Conservation (phyloP, 2,797 vertebrate species). For the Uromys caudimaculatus region DNA sequence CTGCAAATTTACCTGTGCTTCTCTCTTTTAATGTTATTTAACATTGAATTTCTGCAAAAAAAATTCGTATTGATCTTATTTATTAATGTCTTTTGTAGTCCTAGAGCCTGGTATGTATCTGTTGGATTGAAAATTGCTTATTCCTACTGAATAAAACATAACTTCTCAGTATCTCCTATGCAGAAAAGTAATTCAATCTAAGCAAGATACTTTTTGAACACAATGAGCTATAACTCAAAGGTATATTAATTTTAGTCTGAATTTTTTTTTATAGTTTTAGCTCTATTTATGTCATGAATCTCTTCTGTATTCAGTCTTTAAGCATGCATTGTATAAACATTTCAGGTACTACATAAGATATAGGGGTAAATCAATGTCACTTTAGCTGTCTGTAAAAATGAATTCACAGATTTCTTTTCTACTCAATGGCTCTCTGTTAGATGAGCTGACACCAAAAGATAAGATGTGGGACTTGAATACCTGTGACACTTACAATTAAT, state of each 20-base stretch:
- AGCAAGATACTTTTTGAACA: conserved; percentile 57
- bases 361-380: conserved; percentile 72
- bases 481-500: not conserved
- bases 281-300: conserved; percentile 62
- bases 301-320: conserved; percentile 70
- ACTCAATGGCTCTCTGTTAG: not conserved
- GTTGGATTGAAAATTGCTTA: conserved; percentile 34
- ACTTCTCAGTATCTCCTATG: conserved; percentile 40
- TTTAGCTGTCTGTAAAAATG: conserved; percentile 60
- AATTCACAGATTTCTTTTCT: conserved; percentile 38
- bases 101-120: conserved; percentile 16
- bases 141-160: conserved; percentile 73
- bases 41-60: not conserved
- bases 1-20: not conserved
- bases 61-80: not conserved
- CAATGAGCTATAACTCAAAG: conserved; percentile 67
- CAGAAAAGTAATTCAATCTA: conserved; percentile 68
- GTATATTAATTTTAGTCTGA: conserved; percentile 71
- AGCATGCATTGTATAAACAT: conserved; percentile 65
- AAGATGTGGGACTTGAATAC: conserved; percentile 7
- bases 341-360: conserved; percentile 64
- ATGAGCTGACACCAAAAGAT: not conserved
- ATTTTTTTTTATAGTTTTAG: conserved; percentile 73
- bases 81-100: conserved; percentile 54
- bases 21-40: conserved; percentile 6